Base-by-base conservation (phyloP, 53 echinoderm and acorn worm species). In the Holothuria leucospilota region DNA sequence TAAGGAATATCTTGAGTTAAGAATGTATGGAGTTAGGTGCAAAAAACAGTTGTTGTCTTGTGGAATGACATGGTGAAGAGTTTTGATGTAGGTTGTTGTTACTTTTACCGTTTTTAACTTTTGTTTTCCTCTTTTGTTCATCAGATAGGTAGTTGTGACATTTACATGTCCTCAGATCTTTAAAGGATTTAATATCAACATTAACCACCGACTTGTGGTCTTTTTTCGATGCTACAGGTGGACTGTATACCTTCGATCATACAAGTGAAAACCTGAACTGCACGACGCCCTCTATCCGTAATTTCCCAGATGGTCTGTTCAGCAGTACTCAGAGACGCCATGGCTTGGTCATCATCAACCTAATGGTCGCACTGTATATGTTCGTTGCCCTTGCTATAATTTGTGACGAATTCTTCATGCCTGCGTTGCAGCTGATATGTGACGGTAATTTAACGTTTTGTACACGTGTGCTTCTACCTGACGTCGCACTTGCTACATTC, bases 381-480 rank as follows among this genome's bases (percentile, higher is more conserved):
- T 96, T 96, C 51, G 96, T 89, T 23, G 91, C 96, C 9, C 85
- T 96, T 13, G 96, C 90, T 46, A 85, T 94, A 42, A 90, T 96
- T 14, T 96, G 96, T 42, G 96, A 96, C 62, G 93, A 92, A 25
- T 96, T 94, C 66, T 96, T 96, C 84, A 94, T 96, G 94, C 94
- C 96, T 39, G 87, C 96, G 1, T 63, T 96, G 59, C 94, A 96
- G 78, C 71, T 92, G 20, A 93, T 91, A 20, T 92, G 92, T 39
- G 93, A 94, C 60, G 96, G 96, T 96, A 87, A 82, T 59, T 13
- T 29, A 13, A 11, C 28, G 15, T 41, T 30, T 49, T 41, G 13
- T 68, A 24, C 38, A 8, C 24, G 13, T 68, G 20, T 38, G 29
- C 38, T 38, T 11, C 65, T 28, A 4, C 0, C 65, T 15, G 24